Base-by-base conservation (phyloP, 2,888 invertebrate genomes). In the Hesperia comma region DNA sequence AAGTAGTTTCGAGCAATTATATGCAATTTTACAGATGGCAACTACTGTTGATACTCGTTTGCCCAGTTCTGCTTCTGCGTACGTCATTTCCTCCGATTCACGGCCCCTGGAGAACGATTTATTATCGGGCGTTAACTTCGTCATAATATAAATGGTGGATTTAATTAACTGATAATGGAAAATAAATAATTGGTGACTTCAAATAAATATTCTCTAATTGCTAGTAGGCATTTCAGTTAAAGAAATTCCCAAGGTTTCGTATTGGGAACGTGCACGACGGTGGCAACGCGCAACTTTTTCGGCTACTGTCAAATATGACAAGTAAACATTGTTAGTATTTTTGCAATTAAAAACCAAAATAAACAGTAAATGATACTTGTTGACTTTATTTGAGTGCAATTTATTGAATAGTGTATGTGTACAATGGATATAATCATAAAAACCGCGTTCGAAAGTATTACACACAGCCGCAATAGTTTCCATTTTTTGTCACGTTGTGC, bases 1-100 rank as follows among this genome's bases (percentile, higher is more conserved):
- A 86, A 88, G 84, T 83, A 74, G 81, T 82, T 84, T 63, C 55
- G 74, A 68, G 68, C 49, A 76, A 77, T 79, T 83, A 85, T 79
- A 78, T 78, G 75, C 75, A 79, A 83, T 85, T 86, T 84, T 79
- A 79, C 77, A 78, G 75, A 75, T 73, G 67, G 77, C 76, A 84
- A 82, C 82, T 55, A 43, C 21, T 49, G 37, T 49, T 49, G 37
- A 49, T 84, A 84, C 77, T 74, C 69, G 71, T 71, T 72, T 67
- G 69, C 62, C 70, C 74, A 63, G 72, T 58, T 74, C 51, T 51
- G 72, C 63, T 72, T 73, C 73, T 72, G 74, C 72, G 72, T 63
- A 64, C 67, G 71, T 77, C 21, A 60, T 63, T 43, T 61, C 55
- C 53, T 62, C 41, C 43, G 61, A 43, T 54, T 66, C 61, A 54